These are phyloP conservation scores for Sander lucioperca DNA, from an alignment of 2,113 vertebrate genomes.

Conservation along the genomic window DNA sequence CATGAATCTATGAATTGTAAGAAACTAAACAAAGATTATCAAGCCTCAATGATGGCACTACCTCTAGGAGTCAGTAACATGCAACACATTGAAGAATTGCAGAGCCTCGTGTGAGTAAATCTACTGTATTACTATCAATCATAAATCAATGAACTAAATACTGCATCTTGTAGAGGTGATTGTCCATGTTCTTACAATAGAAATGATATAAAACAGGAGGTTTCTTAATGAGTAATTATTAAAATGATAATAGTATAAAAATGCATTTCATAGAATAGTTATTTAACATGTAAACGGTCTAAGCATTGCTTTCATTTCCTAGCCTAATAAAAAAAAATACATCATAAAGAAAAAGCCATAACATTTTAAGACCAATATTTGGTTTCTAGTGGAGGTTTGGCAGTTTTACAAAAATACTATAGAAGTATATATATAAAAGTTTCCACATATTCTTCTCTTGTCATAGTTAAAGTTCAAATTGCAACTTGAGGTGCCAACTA, in stretches of 20 bases:
- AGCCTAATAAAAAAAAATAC: background rate
- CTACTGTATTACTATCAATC: background rate
- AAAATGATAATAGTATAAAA: conserved; percentile 37
- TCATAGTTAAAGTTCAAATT: background rate
- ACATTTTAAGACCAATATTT: conserved; percentile 15
- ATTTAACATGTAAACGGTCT: conserved; percentile 40
- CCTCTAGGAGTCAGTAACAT: conserved; percentile 65
- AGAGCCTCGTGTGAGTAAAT: background rate
- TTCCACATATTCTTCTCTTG: background rate
- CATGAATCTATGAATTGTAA: conserved; percentile 3
- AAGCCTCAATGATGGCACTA: background rate
- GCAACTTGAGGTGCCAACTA: background rate
- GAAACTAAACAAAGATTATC: background rate
- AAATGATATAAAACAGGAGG: conserved; percentile 14
- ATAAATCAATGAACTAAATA: background rate
- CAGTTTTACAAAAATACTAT: background rate
- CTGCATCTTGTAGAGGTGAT: conserved; percentile 19
- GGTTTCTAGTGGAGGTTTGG: background rate
- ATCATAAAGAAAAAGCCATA: background rate
- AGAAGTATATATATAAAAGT: background rate
- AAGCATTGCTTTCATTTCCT: conserved; percentile 18
- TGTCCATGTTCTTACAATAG: conserved; percentile 12
- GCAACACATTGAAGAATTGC: conserved; percentile 23
- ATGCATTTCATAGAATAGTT: conserved; percentile 35
- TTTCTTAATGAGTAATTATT: conserved; percentile 19